Conservation (phyloP, 2,888 invertebrate species). For the Himalopsyche japonica region DNA sequence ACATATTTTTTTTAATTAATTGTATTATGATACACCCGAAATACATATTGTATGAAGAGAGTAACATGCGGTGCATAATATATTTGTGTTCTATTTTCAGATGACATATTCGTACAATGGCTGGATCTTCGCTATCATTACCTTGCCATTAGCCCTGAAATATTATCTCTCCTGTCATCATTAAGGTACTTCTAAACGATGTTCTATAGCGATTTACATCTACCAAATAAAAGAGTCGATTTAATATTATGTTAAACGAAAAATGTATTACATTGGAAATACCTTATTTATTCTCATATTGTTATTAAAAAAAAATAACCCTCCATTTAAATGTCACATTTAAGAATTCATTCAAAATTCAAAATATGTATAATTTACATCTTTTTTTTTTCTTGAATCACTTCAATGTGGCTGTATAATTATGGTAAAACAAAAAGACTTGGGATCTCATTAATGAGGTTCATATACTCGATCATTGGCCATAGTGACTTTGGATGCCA, state of each 20-base stretch:
- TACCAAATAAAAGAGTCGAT: not conserved
- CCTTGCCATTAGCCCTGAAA: constrained; percentile 70
- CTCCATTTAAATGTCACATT: too few relatives aligned
- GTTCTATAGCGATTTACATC: not conserved
- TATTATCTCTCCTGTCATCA: constrained; percentile 68
- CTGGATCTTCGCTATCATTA: constrained; percentile 77
- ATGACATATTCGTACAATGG: constrained; percentile 77
- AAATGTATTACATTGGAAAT: not conserved
- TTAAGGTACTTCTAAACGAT: constrained; percentile 54
- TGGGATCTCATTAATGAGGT: too few relatives aligned
- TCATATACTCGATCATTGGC: too few relatives aligned
- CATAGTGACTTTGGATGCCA: too few relatives aligned
- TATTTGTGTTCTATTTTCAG: constrained; percentile 49
- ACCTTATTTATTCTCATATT: too few relatives aligned
- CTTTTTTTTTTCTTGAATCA: too few relatives aligned
- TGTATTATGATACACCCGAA: not conserved
- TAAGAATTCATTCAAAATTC: too few relatives aligned
- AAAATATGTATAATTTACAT: too few relatives aligned
- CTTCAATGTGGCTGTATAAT: too few relatives aligned
- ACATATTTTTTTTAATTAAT: too few relatives aligned
- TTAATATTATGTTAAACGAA: not conserved
- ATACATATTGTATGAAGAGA: not conserved
- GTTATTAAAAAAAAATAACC: too few relatives aligned
- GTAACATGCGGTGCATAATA: not conserved
- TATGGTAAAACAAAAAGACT: too few relatives aligned